Conservation (phyloP, 2,797 vertebrate genomes). For the Halcyon smyrnensis region DNA sequence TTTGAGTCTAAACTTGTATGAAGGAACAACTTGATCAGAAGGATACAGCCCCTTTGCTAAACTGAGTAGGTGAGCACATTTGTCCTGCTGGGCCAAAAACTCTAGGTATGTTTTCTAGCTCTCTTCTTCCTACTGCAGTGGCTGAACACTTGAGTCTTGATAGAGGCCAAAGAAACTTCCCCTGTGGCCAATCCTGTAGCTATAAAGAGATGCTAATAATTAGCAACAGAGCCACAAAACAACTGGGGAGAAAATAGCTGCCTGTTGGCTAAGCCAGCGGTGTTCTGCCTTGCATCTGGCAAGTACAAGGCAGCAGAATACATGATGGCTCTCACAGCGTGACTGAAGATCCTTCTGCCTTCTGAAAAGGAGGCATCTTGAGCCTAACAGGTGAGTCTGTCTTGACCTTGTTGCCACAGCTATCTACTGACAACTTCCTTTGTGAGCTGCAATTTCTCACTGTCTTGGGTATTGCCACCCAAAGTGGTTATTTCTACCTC, state of each 20-base stretch:
- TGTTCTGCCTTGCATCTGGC: neutral
- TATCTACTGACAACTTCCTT: neutral
- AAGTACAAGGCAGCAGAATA: neutral
- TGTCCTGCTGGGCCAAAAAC: neutral
- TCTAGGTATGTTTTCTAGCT: neutral
- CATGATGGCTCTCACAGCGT: neutral
- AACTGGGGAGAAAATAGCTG: neutral
- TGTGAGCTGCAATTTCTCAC: neutral
- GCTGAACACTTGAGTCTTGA: neutral
- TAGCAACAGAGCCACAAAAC: constrained; percentile 33
- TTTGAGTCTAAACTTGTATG: neutral
- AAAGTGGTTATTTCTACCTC: neutral
- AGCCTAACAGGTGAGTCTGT: neutral
- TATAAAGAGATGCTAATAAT: constrained; percentile 56
- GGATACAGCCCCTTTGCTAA: neutral
- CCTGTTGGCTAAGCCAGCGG: neutral
- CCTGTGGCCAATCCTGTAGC: constrained; percentile 35
- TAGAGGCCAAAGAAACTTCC: neutral
- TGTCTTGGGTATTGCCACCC: neutral
- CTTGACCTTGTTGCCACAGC: neutral
- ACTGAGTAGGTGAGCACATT: neutral
- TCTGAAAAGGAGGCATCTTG: neutral
- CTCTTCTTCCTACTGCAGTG: neutral
- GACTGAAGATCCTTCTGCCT: neutral
- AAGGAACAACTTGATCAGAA: neutral